phyloP scores from a whole-genome alignment of 2,113 vertebrate genomes.

The Synodontis membranacea region DNA sequence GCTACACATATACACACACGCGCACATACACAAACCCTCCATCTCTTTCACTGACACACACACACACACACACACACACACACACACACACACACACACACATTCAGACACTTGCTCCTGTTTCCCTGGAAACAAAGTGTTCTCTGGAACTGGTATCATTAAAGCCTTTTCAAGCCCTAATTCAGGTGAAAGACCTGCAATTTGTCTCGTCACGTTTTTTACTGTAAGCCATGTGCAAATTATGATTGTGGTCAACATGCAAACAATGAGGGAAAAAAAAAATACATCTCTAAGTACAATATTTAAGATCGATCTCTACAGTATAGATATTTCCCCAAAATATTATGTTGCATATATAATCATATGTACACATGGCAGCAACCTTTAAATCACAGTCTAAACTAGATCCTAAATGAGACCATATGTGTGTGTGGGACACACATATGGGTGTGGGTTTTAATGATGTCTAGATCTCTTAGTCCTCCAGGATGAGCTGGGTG shows the following conservation, averaged over 20 bases:
- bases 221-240: slow-evolving; percentile 3
- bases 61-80: slow-evolving; percentile 12
- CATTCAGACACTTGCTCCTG: slow-evolving; percentile 41
- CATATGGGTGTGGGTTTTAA: too few species aligned
- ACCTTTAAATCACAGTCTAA: background rate
- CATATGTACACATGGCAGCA: background rate
- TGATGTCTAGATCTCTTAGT: background rate
- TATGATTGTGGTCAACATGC: background rate
- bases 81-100: slow-evolving; percentile 40
- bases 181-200: slow-evolving; percentile 38
- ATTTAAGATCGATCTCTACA: too few species aligned
- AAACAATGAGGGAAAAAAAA: background rate
- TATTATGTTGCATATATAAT: background rate
- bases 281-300: background rate
- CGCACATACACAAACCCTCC: slow-evolving; percentile 1
- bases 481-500: background rate
- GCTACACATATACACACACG: background rate
- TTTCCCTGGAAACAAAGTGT: slow-evolving; percentile 46
- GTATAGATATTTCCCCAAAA: background rate
- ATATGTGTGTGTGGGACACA: background rate
- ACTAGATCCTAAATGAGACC: background rate
- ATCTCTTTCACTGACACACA: background rate
- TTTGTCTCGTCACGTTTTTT: slow-evolving; percentile 34
- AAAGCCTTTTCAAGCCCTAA: slow-evolving; percentile 35
- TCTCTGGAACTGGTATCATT: slow-evolving; percentile 33